phyloP scores from a whole-genome alignment of 2,113 vertebrate species.

The Melanerpes formicivorus region DNA sequence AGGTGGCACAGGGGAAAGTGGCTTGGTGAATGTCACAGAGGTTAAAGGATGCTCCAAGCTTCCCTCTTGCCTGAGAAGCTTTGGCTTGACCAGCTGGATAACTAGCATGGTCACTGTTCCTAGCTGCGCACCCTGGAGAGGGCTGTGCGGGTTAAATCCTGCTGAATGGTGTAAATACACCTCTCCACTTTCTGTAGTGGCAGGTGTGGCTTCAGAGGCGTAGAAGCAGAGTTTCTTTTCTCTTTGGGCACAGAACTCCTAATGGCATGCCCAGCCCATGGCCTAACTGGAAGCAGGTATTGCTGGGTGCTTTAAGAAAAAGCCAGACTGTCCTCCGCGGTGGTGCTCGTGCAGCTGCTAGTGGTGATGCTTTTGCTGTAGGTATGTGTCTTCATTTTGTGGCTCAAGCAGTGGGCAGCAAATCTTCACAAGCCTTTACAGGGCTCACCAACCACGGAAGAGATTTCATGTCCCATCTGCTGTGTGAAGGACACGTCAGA shows the following conservation, averaged over 20 bases:
- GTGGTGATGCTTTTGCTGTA: neutral
- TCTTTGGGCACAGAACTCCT: neutral
- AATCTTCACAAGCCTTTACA: slow-evolving; percentile 50
- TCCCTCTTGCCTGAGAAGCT: neutral
- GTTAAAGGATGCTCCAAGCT: neutral
- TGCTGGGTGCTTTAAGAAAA: neutral
- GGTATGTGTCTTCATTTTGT: slow-evolving; percentile 22
- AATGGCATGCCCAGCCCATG: neutral
- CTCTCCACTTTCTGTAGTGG: neutral
- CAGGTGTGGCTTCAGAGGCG: neutral
- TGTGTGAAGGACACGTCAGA: slow-evolving; percentile 58
- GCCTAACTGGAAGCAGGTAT: neutral
- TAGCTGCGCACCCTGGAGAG: neutral
- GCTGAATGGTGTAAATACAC: neutral
- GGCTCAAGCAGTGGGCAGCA: slow-evolving; percentile 15
- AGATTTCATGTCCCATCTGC: slow-evolving; percentile 70
- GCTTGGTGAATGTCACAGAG: neutral
- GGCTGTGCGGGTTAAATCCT: neutral
- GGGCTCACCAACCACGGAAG: slow-evolving; percentile 33
- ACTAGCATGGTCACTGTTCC: neutral
- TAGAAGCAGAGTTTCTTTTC: neutral
- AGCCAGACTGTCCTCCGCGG: neutral
- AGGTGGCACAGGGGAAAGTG: neutral
- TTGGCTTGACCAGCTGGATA: neutral
- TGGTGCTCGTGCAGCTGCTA: neutral